phyloP scores from a whole-genome alignment of 2,888 invertebrate genomes.

The Liodrosophila aerea region DNA sequence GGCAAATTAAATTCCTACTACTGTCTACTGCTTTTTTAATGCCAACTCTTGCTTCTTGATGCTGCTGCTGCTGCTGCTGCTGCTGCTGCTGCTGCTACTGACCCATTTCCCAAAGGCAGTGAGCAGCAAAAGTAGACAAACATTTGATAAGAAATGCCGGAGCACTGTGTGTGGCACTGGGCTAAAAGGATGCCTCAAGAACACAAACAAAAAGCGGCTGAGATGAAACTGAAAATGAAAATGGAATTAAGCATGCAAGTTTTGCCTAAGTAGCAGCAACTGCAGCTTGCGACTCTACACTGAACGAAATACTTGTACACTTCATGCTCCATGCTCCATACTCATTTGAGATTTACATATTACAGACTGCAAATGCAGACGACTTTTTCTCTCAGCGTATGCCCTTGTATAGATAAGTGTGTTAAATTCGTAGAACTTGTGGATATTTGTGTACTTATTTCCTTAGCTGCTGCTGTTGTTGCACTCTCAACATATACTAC shows the following conservation, averaged over 20 bases:
- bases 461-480: conserved; percentile 16
- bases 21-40: too few species aligned
- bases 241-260: conserved; percentile 73
- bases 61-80: too few species aligned
- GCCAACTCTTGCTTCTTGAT: too few species aligned
- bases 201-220: conserved; percentile 56
- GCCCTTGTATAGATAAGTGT: conserved; percentile 1
- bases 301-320: too few species aligned
- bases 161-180: conserved; percentile 44
- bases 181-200: conserved; percentile 50
- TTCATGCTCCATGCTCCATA: too few species aligned
- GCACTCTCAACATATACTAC: conserved; percentile 14
- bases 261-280: conserved; percentile 35
- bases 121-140: conserved; percentile 8
- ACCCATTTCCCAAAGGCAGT: conserved; percentile 46
- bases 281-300: too few species aligned
- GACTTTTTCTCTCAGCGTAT: not conserved
- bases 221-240: conserved; percentile 67
- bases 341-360: too few species aligned
- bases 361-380: too few species aligned
- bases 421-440: conserved; percentile 33
- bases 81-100: conserved; percentile 25
- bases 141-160: conserved; percentile 8
- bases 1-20: too few species aligned
- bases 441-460: conserved; percentile 44